These are phyloP conservation scores for Cartodere bifasciata DNA, from an alignment of 2,888 invertebrate species.

Conservation along the genomic window DNA sequence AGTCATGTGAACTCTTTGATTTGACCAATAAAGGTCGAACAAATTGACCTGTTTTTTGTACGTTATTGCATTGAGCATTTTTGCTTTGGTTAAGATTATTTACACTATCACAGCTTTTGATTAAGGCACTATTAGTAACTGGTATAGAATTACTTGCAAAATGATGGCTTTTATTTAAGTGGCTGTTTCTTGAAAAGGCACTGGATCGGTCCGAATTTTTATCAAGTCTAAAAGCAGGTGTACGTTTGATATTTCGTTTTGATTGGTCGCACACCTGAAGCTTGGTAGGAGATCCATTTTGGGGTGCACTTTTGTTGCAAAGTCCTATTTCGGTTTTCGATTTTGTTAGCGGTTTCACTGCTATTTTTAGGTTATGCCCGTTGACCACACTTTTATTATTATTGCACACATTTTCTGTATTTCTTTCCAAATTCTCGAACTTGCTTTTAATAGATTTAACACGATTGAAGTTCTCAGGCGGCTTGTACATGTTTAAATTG, in stretches of 20 bases:
- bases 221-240: conserved; percentile 43
- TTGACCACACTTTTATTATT: background rate
- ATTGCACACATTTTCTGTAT: conserved; percentile 4
- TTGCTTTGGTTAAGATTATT: conserved; percentile 6
- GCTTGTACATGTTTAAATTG: conserved; percentile 29
- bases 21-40: conserved; percentile 20
- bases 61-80: too few species aligned
- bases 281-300: conserved; percentile 6
- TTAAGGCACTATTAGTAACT: conserved; percentile 18
- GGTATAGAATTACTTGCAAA: conserved; percentile 16
- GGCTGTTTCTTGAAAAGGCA: conserved; percentile 18
- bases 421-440: conserved; percentile 39
- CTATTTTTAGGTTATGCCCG: background rate
- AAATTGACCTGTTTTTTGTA: conserved; percentile 2
- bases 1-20: conserved; percentile 26
- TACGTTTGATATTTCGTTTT: conserved; percentile 39
- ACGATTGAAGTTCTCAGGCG: conserved; percentile 34
- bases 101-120: conserved; percentile 22
- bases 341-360: background rate
- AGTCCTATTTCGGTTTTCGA: too few species aligned
- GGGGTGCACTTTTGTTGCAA: too few species aligned
- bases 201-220: conserved; percentile 22
- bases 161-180: conserved; percentile 18
- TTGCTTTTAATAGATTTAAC: conserved; percentile 53
- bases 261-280: conserved; percentile 34